These are phyloP conservation scores for Brenthis daphne DNA, from an alignment of 2,888 invertebrate species.

Conservation along the genomic window DNA sequence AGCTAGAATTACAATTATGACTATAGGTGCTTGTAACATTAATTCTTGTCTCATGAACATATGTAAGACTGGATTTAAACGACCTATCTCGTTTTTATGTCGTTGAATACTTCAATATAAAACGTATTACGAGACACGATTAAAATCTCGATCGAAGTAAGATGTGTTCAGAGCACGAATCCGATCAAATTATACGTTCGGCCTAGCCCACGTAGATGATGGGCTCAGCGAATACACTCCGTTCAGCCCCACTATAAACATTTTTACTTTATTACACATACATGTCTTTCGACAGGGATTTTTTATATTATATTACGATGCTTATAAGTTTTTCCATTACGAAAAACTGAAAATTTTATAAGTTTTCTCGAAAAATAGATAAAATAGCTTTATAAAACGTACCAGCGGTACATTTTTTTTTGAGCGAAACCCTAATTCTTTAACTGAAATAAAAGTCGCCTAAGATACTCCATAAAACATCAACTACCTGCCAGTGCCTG, in stretches of 20 bases:
- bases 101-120: conserved; percentile 3
- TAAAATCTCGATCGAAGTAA: conserved; percentile 35
- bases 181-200: conserved; percentile 36
- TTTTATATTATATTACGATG: conserved; percentile 6
- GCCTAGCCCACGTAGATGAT: conserved; percentile 28
- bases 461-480: no score
- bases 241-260: conserved; percentile 22
- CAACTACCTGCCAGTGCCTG: no score
- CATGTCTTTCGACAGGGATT: conserved; percentile 17
- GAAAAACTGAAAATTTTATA: not conserved
- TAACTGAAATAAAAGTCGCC: no score
- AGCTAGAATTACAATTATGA: not conserved
- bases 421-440: no score
- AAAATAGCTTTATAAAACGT: no score
- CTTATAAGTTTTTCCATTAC: conserved; percentile 1
- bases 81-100: conserved; percentile 4
- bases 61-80: conserved; percentile 3
- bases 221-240: conserved; percentile 29
- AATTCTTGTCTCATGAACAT: conserved; percentile 4
- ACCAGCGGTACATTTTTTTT: no score
- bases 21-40: not conserved
- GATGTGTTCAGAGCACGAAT: conserved; percentile 35
- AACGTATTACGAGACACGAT: conserved; percentile 15
- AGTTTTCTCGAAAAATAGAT: no score
- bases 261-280: conserved; percentile 29